Evolutionary conservation across 2,797 vertebrate species (phyloP), one percentile per base, ranked within the genome.

Genomic region (Hybognathus amarus): DNA sequence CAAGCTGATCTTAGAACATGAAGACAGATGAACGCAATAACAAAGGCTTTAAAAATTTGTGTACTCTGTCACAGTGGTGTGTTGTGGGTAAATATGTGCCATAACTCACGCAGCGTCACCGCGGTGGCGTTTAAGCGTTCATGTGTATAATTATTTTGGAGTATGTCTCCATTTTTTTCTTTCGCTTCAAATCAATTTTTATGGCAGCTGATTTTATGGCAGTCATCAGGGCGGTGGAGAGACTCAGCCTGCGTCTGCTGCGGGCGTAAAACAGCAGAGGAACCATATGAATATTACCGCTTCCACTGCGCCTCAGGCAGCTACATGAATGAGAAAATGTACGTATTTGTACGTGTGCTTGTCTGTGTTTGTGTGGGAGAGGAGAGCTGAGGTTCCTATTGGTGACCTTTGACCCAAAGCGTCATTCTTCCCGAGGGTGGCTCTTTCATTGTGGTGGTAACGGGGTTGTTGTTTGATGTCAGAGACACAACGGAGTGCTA

Each of bases 111-210:
- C 68, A 15, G 80, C 67, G 85, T 88, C 85, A 86, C 79, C 61
- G 68, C 59, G 13, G 77, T 85, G 83, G 79, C 88, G 67, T 87
- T 90, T 90, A 89, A 87, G 87, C 87, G 83, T 87, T 90, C 85
- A 88, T 90, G 89, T 90, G 89, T 88, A 87, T 90, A 90, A 90
- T 90, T 89, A 89, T 90, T 90, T 90, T 87, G 79, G 73, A 89
- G 87, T 87, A 87, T 90, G 89, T 90, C 89, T 90, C 88, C 88
- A 89, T 90, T 89, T 89, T 86, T 85, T 87, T 88, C 88, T 87
- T 89, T 89, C 82, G 81, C 86, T 87, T 90, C 89, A 90, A 89
- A 90, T 90, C 89, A 88, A 89, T 90, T 89, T 90, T 90, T 90
- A 89, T 89, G 89, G 89, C 79, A 87, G 86, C 81, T 86, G 87